phyloP scores from a whole-genome alignment of 2,113 vertebrate species.

The Cyprinodon variegatus region DNA sequence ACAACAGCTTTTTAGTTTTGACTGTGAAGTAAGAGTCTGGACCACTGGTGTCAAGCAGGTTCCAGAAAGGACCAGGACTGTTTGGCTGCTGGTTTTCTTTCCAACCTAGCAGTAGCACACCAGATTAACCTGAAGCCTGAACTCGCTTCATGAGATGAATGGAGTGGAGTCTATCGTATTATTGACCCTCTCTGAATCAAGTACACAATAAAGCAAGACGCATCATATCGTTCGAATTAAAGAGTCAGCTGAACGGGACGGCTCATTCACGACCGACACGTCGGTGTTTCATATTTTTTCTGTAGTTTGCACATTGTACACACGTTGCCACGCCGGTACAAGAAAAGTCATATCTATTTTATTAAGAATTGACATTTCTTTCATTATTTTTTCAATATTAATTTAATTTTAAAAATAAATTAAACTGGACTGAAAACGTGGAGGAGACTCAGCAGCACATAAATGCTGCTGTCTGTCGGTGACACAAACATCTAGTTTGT shows the following conservation, averaged over 20 bases:
- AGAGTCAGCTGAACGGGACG: not conserved
- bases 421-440: slow-evolving; percentile 16
- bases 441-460: slow-evolving; percentile 17
- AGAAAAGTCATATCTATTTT: not conserved
- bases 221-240: not conserved
- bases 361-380: not conserved
- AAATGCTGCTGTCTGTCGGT: slow-evolving; percentile 11
- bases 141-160: no score
- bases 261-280: not conserved
- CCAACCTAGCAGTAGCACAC: no score
- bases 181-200: no score
- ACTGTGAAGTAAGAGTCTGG: no score
- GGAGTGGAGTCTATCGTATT: no score
- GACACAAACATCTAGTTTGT: slow-evolving; percentile 1
- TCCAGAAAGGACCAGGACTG: no score
- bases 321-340: slow-evolving; percentile 10
- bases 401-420: slow-evolving; percentile 3
- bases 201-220: not conserved
- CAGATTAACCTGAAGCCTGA: no score
- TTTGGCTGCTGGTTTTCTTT: no score
- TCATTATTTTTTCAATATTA: not conserved
- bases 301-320: not conserved
- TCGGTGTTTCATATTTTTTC: slow-evolving; percentile 7
- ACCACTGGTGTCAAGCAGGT: no score
- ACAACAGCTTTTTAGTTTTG: no score